Base-by-base conservation (phyloP, 2,888 invertebrate genomes). In the Papilio gigon region DNA sequence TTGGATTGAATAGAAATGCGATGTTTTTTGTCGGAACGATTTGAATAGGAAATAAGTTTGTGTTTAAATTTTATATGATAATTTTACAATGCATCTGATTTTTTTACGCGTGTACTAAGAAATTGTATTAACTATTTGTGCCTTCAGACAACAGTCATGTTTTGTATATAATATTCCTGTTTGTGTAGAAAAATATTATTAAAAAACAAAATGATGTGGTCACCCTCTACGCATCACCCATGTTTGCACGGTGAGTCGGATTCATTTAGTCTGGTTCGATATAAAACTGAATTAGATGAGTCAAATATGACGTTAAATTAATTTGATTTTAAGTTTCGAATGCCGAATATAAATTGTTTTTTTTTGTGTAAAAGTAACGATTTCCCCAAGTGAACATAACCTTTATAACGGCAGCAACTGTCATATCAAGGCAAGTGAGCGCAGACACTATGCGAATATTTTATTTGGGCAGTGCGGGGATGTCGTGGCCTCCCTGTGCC, bases 401-500 rank as follows among this genome's bases (percentile, higher is more conserved):
- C 74, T 81, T 81, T 84, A 78, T 82, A 77, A 80, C 80, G 81
- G 82, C 80, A 82, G 77, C 75, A 74, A 75, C 74, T 82, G 83
- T 86, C 87, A 87, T 86, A 82, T 84, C 82, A 84, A 84, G 86
- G 83, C 82, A 84, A 79, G 83, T 78, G 79, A 84, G 84, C 83
- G 82, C 83, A 80, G 80, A 79, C 79, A 78, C 77, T 75, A 83
- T 84, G 83, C 86, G 88, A 89, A 89, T 69, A 65, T 69, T 69
- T 69, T 91, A 91, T 91, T 91, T 91, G 91, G 90, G 87, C 90
- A 89, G 89, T 84, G 79, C 80, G 81, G 86, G 84, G 86, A 78
- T 80, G 82, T 82, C 71, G 71, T 71, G 65, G 73, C 71, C 70
- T 68, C 68, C 53, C 53, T 56, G 53, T 56, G 53, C 53, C 53